Conservation (phyloP, 1,140 invertebrate species). For the Drosophila pandora region DNA sequence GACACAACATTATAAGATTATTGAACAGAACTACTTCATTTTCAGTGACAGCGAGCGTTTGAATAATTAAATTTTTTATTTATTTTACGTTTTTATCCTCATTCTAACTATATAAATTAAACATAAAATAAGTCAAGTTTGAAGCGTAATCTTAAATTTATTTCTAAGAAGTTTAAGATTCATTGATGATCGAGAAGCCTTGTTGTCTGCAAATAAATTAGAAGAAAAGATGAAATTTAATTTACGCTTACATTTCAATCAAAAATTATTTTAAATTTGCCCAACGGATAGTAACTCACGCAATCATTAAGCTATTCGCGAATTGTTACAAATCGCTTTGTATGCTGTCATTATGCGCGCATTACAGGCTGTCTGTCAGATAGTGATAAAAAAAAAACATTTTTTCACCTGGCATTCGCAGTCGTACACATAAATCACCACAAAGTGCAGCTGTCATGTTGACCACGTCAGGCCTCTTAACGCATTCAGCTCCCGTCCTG, state of each 20-base stretch:
- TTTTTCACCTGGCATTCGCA: constrained; percentile 14
- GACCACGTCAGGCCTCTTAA: constrained; percentile 32
- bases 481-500: constrained; percentile 19
- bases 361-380: constrained; percentile 7
- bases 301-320: background rate
- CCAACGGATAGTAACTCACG: background rate
- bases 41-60: too few relatives aligned
- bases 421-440: constrained; percentile 29
- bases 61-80: too few relatives aligned
- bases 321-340: constrained; percentile 1
- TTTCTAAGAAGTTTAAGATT: too few relatives aligned
- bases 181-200: too few relatives aligned
- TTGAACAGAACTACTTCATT: too few relatives aligned
- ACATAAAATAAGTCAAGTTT: too few relatives aligned
- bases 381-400: background rate
- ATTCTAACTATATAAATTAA: too few relatives aligned
- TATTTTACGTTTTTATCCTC: too few relatives aligned
- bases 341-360: background rate
- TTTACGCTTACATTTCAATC: background rate
- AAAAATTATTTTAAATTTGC: background rate
- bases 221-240: background rate
- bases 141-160: too few relatives aligned
- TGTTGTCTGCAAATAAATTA: background rate
- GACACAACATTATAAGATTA: too few relatives aligned
- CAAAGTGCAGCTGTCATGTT: constrained; percentile 31